Conservation (phyloP, 2,888 invertebrate genomes). For the Eutolmus rufibarbis region DNA sequence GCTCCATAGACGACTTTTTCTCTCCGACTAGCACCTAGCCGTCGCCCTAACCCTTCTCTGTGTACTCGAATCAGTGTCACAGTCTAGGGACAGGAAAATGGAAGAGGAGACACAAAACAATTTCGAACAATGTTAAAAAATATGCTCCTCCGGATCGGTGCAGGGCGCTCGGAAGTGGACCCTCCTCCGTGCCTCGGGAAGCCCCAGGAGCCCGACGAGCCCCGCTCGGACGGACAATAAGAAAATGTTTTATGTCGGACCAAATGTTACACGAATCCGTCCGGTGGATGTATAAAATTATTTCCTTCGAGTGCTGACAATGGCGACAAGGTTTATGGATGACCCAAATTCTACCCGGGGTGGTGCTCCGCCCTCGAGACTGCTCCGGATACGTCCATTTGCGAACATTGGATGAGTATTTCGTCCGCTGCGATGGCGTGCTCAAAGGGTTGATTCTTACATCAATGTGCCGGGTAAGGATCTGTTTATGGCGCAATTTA, state of each 20-base stretch:
- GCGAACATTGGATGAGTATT: not conserved
- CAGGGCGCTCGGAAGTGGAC: not conserved
- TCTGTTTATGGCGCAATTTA: constrained; percentile 41
- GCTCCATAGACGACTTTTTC: not conserved
- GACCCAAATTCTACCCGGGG: constrained; percentile 21
- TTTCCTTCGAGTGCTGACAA: constrained; percentile 39
- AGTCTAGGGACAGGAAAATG: constrained; percentile 21
- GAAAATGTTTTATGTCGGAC: constrained; percentile 41
- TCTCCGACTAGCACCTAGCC: not conserved
- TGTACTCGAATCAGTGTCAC: constrained; percentile 11
- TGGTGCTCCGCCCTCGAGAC: not conserved
- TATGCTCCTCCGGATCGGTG: not conserved
- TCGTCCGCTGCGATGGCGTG: not conserved
- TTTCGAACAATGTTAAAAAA: constrained; percentile 35
- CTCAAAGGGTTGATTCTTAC: constrained; percentile 31
- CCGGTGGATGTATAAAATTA: constrained; percentile 41
- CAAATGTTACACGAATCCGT: constrained; percentile 39
- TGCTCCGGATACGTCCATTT: constrained; percentile 8
- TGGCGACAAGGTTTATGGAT: constrained; percentile 32
- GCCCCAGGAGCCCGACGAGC: not conserved
- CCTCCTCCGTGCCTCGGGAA: not conserved
- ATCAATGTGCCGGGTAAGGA: constrained; percentile 27
- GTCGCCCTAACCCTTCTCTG: not conserved
- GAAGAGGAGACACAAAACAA: constrained; percentile 36
- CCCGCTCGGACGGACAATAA: constrained; percentile 16